Evolutionary conservation across 2,888 invertebrate genomes (phyloP).

Genomic region (Sepioteuthis lessoniana): DNA sequence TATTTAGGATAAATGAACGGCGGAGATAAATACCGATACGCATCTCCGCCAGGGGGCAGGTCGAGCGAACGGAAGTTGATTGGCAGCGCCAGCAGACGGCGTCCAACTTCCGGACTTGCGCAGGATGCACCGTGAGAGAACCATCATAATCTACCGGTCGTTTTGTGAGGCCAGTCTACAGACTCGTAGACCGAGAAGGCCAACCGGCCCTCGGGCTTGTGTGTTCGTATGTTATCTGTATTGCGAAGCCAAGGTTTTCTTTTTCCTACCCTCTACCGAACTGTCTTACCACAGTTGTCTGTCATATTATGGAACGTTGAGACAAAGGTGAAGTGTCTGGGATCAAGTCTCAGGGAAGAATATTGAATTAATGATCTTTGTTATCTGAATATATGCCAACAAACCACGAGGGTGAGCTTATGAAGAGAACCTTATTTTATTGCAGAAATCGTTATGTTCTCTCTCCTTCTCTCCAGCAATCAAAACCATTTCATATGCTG

Average conservation of each 20-base stretch:
- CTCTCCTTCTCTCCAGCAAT: background rate
- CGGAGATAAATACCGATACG: background rate
- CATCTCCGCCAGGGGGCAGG: conserved; percentile 11
- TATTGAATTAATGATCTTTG: background rate
- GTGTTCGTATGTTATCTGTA: background rate
- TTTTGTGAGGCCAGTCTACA: background rate
- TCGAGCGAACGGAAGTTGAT: conserved; percentile 33
- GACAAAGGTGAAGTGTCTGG: background rate
- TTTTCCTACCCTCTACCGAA: background rate
- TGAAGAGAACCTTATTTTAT: background rate
- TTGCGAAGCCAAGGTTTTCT: background rate
- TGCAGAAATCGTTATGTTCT: background rate
- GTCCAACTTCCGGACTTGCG: conserved; percentile 33
- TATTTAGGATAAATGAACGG: conserved; percentile 33
- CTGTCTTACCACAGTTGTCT: background rate
- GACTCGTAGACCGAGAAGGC: background rate
- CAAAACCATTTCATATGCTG: background rate
- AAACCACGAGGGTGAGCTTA: background rate
- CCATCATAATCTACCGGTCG: conserved; percentile 9
- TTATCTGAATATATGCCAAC: background rate
- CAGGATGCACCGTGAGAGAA: conserved; percentile 20
- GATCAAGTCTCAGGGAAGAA: background rate
- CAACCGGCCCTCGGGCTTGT: background rate
- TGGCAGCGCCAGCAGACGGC: conserved; percentile 4
- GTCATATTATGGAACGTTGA: background rate